These are phyloP conservation scores for Mionectes olivaceus DNA, from an alignment of 2,797 vertebrate species.

Conservation along the genomic window DNA sequence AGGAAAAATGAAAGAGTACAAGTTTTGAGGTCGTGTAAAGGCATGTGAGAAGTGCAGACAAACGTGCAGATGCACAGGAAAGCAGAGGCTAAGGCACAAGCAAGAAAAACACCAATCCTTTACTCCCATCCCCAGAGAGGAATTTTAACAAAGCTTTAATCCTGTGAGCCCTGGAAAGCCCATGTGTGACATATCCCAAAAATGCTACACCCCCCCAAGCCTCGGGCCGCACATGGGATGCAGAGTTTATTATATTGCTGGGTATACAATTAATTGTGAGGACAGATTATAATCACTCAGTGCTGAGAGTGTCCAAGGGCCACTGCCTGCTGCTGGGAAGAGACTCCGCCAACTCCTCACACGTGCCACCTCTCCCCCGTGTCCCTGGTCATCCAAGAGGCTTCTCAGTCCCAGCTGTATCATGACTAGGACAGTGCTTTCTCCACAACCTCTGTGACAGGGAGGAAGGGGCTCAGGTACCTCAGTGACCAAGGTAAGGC, in stretches of 20 bases:
- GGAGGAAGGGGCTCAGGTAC: background rate
- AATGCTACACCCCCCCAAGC: background rate
- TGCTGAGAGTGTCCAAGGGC: background rate
- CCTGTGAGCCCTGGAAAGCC: background rate
- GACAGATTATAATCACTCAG: background rate
- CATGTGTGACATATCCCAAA: background rate
- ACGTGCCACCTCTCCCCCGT: background rate
- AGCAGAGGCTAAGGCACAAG: constrained; percentile 8
- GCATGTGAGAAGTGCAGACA: constrained; percentile 34
- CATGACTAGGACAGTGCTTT: rapidly evolving
- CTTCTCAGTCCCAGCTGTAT: background rate
- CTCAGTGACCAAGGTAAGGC: background rate
- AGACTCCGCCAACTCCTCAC: background rate
- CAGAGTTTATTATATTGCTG: background rate
- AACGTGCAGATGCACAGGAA: constrained; percentile 44
- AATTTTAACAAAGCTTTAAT: constrained; percentile 31
- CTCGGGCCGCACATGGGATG: background rate
- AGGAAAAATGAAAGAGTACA: constrained; percentile 21
- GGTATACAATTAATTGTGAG: background rate
- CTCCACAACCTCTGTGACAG: background rate
- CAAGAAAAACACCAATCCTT: constrained; percentile 5
- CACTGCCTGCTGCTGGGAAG: background rate
- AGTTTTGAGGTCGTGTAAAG: constrained; percentile 55
- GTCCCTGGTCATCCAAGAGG: background rate
- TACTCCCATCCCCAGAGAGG: constrained; percentile 22